Conservation (phyloP, 2,888 invertebrate species). For the Andrena minutula region DNA sequence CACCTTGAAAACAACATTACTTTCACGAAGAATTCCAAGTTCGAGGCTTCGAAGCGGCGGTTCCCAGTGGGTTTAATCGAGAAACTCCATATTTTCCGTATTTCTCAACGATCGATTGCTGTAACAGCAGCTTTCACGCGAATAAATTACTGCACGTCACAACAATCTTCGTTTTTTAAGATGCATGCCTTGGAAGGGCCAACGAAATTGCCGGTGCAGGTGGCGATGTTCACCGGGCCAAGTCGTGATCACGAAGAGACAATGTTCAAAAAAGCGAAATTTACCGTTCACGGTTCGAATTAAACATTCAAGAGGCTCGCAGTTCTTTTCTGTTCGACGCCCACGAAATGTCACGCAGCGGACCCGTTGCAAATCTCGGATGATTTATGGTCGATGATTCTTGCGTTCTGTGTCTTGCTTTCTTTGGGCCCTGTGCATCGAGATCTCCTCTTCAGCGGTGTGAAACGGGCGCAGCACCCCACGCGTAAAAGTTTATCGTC, state of each 20-base stretch:
- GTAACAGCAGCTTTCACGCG: background rate
- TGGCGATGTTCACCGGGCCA: background rate
- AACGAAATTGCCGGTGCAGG: background rate
- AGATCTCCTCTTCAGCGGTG: constrained; percentile 27
- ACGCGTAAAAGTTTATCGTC: background rate
- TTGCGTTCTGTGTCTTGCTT: constrained; percentile 20
- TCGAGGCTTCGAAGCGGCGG: too few relatives aligned
- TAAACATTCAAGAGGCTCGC: background rate
- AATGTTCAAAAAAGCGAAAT: background rate
- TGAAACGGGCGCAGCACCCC: constrained; percentile 13
- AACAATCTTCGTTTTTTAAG: background rate
- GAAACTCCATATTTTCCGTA: background rate
- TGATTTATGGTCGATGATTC: constrained; percentile 32
- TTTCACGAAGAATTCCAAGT: background rate
- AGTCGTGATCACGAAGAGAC: background rate
- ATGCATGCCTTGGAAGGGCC: background rate
- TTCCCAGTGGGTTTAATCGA: too few relatives aligned
- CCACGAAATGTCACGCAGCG: background rate
- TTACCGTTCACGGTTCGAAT: background rate
- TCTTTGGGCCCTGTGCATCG: constrained; percentile 18
- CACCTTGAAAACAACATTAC: too few relatives aligned
- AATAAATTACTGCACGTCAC: background rate
- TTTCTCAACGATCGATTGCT: background rate
- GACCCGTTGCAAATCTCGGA: constrained; percentile 26
- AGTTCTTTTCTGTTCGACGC: constrained; percentile 3